Evolutionary conservation across 2,113 vertebrate species (phyloP).

Genomic region (Rhinoderma darwinii): DNA sequence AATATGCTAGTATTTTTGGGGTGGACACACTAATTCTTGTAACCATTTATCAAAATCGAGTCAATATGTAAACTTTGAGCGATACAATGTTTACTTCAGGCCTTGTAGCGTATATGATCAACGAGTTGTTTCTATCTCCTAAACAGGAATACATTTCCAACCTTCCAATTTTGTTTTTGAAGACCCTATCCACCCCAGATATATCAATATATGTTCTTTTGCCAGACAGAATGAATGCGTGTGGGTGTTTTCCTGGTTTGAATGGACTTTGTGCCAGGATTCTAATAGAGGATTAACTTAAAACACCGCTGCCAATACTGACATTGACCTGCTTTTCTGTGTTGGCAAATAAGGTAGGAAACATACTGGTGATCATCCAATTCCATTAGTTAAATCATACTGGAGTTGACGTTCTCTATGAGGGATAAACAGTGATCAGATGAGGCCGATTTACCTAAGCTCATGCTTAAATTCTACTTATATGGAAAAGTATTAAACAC

Average conservation of each 20-base stretch:
- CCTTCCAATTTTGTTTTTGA: neutral
- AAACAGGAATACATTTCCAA: neutral
- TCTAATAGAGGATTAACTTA: constrained; percentile 6
- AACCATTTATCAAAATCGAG: too few relatives aligned
- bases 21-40: too few relatives aligned
- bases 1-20: too few relatives aligned
- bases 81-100: neutral
- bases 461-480: neutral
- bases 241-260: neutral
- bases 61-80: too few relatives aligned
- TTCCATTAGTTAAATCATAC: constrained; percentile 41
- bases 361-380: constrained; percentile 39
- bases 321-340: constrained; percentile 43
- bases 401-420: neutral
- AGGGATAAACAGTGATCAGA: constrained; percentile 5
- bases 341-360: constrained; percentile 36
- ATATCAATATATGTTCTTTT: neutral
- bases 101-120: neutral
- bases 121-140: neutral
- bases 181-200: neutral
- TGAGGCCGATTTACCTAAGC: constrained; percentile 25
- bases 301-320: constrained; percentile 28
- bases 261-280: constrained; percentile 6
- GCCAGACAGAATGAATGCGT: neutral
- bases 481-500: constrained; percentile 12